A percentile compares a stretch with the other conserved stretches of the same genome.
Conservation (phyloP, 1,140 invertebrate genomes). For the Aphidius gifuensis region DNA sequence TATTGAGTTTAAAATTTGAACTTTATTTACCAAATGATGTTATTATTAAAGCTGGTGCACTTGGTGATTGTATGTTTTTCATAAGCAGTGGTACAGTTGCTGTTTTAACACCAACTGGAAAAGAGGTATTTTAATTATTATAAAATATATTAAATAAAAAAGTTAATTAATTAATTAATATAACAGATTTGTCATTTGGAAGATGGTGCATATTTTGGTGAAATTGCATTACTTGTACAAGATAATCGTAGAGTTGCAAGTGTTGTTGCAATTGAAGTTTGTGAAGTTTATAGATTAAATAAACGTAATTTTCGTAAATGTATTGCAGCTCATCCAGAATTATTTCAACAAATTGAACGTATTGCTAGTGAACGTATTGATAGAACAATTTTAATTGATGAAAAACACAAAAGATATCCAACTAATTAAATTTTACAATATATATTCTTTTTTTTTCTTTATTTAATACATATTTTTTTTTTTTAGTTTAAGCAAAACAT, state of each 20-base stretch:
- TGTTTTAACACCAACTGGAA: conserved; percentile 59
- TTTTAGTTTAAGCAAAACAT: too few species aligned
- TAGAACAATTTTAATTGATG: conserved; percentile 39
- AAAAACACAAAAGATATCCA: conserved; percentile 39
- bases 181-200: conserved; percentile 55
- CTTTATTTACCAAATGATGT: conserved; percentile 46
- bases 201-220: conserved; percentile 58
- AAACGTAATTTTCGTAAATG: conserved; percentile 54
- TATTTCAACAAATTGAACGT: conserved; percentile 43
- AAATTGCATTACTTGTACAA: conserved; percentile 50
- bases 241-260: conserved; percentile 48
- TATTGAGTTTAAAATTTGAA: conserved; percentile 42
- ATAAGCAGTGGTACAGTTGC: conserved; percentile 59
- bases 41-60: conserved; percentile 56
- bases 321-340: conserved; percentile 39
- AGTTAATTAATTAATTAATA: conserved; percentile 10
- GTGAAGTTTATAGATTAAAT: conserved; percentile 48
- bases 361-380: conserved; percentile 44
- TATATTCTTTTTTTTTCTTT: too few species aligned
- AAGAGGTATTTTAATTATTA: conserved; percentile 48
- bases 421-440: background rate
- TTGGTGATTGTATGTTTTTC: conserved; percentile 63
- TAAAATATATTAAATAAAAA: conserved; percentile 8
- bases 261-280: conserved; percentile 46
- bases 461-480: too few species aligned